Evolutionary conservation across 2,888 invertebrate genomes (phyloP).

Genomic region (Agapostemon virescens): DNA sequence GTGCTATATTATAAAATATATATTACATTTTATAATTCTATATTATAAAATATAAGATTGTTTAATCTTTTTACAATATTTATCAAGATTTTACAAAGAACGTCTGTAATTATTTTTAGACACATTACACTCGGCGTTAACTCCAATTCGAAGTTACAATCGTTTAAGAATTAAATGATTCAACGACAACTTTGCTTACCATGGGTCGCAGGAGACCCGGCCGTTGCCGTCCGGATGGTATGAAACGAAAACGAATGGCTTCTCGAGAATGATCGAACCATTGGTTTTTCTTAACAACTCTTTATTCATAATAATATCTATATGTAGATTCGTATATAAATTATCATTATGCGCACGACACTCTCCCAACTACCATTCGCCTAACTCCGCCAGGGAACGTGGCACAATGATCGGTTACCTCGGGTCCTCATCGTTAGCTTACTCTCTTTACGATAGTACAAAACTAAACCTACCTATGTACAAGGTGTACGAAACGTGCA

Average conservation of each 20-base stretch:
- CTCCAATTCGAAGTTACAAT: background rate
- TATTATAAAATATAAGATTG: too few species aligned
- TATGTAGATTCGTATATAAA: slow-evolving; percentile 58
- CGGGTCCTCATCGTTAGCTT: slow-evolving; percentile 17
- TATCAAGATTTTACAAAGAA: background rate
- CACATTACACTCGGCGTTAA: too few species aligned
- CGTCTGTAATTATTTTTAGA: background rate
- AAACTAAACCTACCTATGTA: slow-evolving; percentile 79
- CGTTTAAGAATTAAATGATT: background rate
- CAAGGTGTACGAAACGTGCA: slow-evolving; percentile 71
- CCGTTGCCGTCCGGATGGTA: background rate
- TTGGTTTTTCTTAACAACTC: slow-evolving; percentile 38
- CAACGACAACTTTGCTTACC: too few species aligned
- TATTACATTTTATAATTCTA: too few species aligned
- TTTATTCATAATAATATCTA: slow-evolving; percentile 51
- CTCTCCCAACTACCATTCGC: slow-evolving; percentile 16
- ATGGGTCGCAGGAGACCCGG: background rate
- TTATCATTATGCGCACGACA: slow-evolving; percentile 52
- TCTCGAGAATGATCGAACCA: slow-evolving; percentile 32
- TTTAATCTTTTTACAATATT: background rate
- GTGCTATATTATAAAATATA: too few species aligned
- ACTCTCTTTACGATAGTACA: slow-evolving; percentile 71
- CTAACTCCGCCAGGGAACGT: slow-evolving; percentile 7
- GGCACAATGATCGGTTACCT: slow-evolving; percentile 37
- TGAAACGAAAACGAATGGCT: background rate